Base-by-base conservation (phyloP, 2,797 vertebrate genomes). In the Selene dorsalis region DNA sequence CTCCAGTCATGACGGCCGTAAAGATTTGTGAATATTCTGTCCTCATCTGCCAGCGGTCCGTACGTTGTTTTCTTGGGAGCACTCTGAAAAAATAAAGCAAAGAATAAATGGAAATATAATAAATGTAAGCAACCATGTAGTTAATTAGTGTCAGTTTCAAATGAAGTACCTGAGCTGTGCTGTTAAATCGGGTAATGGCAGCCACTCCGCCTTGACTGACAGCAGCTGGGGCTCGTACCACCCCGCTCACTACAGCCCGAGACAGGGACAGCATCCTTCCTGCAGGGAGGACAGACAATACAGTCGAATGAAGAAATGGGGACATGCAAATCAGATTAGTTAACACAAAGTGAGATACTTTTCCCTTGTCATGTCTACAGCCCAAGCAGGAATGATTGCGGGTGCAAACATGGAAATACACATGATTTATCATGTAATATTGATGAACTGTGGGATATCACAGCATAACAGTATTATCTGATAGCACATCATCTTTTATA, bases 1-100 rank as follows among this genome's bases (percentile, higher is more conserved):
- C 96, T 95, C 98, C 98, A 99, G 32, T 98, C 98, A 61, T 98
- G 97, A 58, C 98, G 96, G 4, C 98, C 98, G 39, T 98, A 99
- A 18, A 99, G 94, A 83, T 98, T 99, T 77, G 96, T 98, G 85
- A 99, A 99, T 88, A 99, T 97, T 61, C 98, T 95, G 85, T 99
- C 97, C 83, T 98, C 93, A 73, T 99, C 98, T 73, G 95, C 95
- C 74, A 99, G 88, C 0, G 97, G 97, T 16, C 98, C 98, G 90
- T 94, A 99, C 55, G 96, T 96, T n/a, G 96, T 97, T 93, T 99
- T 99, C 93, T 96, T 96, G 1, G 96, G 94, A 8, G 95, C 57
- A 35, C 85, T 87, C 94, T 95, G 50, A 3, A 38, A 28, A 79
- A 64, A 70, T 16, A 9, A 72, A 10, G 43, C 26, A 86, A 47